phyloP scores from a whole-genome alignment of 2,113 vertebrate genomes.

The Nyctibius bracteatus region DNA sequence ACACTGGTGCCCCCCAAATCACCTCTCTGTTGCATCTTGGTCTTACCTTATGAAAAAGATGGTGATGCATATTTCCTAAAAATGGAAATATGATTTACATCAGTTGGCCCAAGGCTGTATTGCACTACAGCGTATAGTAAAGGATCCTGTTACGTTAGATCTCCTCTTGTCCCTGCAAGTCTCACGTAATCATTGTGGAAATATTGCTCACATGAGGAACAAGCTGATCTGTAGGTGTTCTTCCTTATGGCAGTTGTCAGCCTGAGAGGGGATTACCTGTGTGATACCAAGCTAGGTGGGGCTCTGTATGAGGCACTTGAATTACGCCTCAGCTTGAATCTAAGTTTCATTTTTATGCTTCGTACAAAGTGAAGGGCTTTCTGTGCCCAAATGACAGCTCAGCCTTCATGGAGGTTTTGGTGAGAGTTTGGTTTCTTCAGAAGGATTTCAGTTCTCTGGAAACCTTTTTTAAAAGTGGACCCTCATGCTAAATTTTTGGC shows the following conservation, averaged over 20 bases:
- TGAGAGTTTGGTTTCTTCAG: not conserved
- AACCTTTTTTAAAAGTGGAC: not conserved
- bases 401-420: accelerated
- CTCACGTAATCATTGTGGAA: not conserved
- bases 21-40: not conserved
- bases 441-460: not conserved
- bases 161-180: not conserved
- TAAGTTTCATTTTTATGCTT: not conserved
- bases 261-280: not conserved
- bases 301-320: not conserved
- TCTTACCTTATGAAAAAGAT: not conserved
- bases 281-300: not conserved
- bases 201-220: not conserved
- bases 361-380: not conserved
- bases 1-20: not conserved
- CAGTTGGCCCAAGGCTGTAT: not conserved
- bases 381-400: not conserved
- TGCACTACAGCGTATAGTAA: not conserved
- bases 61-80: not conserved
- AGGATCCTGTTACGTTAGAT: not conserved
- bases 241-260: not conserved
- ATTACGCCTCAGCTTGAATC: not conserved
- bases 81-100: not conserved
- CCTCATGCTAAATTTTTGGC: not conserved
- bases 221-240: not conserved